Conservation (phyloP, 2,797 vertebrate species). For the Phoxinus dragarum region DNA sequence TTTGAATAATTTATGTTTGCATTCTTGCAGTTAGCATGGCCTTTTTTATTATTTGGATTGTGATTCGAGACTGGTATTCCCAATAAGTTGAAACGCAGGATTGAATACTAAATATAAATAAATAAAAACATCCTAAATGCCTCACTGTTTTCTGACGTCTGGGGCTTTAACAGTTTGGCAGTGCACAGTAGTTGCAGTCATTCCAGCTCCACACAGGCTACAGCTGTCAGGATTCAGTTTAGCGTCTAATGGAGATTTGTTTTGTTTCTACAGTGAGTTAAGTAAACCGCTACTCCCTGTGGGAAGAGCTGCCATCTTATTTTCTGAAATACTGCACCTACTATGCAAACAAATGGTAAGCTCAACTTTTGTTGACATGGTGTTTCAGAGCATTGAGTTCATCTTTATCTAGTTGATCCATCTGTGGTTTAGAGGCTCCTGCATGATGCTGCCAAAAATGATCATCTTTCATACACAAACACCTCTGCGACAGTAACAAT, state of each 20-base stretch:
- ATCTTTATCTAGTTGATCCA: slow-evolving; percentile 4
- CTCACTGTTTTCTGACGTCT: neutral
- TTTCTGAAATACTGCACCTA: slow-evolving; percentile 98
- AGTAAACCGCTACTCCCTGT: slow-evolving; percentile 97
- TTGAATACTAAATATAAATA: neutral
- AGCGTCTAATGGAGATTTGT: slow-evolving; percentile 43
- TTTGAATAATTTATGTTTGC: neutral
- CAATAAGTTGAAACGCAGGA: neutral
- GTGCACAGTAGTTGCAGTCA: slow-evolving; percentile 29
- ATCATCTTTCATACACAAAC: slow-evolving; percentile 3
- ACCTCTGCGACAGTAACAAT: neutral
- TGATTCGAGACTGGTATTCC: neutral
- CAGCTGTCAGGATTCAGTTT: slow-evolving; percentile 35
- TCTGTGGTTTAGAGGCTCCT: neutral
- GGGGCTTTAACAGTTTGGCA: slow-evolving; percentile 7
- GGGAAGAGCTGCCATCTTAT: slow-evolving; percentile 93
- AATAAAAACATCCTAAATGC: neutral
- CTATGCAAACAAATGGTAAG: slow-evolving; percentile 99
- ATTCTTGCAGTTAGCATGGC: neutral
- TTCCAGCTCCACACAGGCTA: slow-evolving; percentile 21
- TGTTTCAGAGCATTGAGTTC: slow-evolving; percentile 16
- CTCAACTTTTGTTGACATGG: neutral
- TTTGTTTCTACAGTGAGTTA: slow-evolving; percentile 89
- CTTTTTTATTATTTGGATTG: neutral
- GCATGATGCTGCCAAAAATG: slow-evolving; percentile 15